Conservation (phyloP, 2,113 vertebrate genomes). For the Saimiri boliviensis region DNA sequence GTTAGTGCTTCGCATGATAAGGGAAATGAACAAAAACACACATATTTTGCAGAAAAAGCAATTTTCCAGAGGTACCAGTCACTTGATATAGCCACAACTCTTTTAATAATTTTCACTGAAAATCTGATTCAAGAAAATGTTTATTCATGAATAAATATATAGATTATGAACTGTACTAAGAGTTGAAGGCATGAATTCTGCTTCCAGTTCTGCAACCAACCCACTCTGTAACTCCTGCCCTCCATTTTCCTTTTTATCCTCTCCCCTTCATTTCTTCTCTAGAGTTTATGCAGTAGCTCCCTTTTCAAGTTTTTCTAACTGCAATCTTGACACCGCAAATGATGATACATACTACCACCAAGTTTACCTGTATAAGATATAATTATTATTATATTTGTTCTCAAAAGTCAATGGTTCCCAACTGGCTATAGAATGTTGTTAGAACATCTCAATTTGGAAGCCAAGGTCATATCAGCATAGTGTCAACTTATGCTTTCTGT, state of each 20-base stretch:
- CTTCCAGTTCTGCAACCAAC: not conserved
- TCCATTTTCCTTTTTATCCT: not conserved
- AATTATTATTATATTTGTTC: not conserved
- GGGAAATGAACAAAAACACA: constrained; percentile 30
- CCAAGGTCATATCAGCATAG: not conserved
- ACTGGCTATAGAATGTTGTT: not conserved
- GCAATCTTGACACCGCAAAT: not conserved
- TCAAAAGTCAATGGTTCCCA: not conserved
- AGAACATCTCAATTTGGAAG: not conserved
- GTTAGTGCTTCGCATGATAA: constrained; percentile 40
- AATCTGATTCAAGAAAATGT: not conserved
- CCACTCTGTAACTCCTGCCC: not conserved
- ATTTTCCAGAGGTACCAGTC: not conserved
- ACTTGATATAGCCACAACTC: not conserved
- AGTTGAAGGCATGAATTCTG: not conserved
- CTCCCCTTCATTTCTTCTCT: not conserved
- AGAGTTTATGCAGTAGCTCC: not conserved
- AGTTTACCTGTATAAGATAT: not conserved
- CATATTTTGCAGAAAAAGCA: not conserved
- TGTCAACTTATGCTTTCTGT: not conserved
- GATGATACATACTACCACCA: not conserved
- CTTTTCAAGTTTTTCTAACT: not conserved
- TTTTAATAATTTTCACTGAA: constrained; percentile 2
- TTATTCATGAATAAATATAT: not conserved
- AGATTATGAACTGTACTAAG: not conserved